Percentiles rank a stretch among this genome's conserved stretches.
Evolutionary conservation across 2,797 vertebrate species (phyloP).

Genomic region (Taenioides sp.): DNA sequence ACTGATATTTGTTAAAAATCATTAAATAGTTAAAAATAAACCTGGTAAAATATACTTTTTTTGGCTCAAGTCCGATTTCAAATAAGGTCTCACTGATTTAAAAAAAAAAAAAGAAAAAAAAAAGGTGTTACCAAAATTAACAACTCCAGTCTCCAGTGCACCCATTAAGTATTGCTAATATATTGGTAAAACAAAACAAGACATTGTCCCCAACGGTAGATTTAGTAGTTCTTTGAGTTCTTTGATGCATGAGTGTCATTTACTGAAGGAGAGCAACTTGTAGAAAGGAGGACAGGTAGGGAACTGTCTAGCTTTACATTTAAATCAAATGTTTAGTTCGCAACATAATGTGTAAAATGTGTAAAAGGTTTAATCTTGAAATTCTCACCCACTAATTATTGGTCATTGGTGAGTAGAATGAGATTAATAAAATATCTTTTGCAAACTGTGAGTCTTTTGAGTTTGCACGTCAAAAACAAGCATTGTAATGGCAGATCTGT

Average conservation of each 20-base stretch:
- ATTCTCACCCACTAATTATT: background rate
- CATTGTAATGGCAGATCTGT: constrained; percentile 52
- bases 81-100: constrained; percentile 36
- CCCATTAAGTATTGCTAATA: constrained; percentile 76
- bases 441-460: constrained; percentile 23
- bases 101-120: constrained; percentile 57
- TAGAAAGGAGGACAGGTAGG: background rate
- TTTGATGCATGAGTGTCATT: constrained; percentile 9
- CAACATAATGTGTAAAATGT: constrained; percentile 11
- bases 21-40: constrained; percentile 54
- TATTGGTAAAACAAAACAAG: constrained; percentile 34
- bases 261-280: background rate
- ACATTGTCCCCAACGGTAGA: constrained; percentile 10
- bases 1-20: constrained; percentile 61
- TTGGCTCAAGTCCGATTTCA: constrained; percentile 16
- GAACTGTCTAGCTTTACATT: background rate
- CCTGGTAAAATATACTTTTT: constrained; percentile 5
- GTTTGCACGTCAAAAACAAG: constrained; percentile 31
- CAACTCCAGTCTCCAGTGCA: constrained; percentile 49
- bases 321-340: constrained; percentile 47
- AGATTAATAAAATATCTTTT: background rate
- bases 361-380: constrained; percentile 2
- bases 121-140: constrained; percentile 71
- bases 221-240: constrained; percentile 18
- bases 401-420: background rate